A percentile compares a stretch with the other conserved stretches of the same genome.
Evolutionary conservation across 2,888 invertebrate species (phyloP).

Genomic region (Parascotia fuliginaria): DNA sequence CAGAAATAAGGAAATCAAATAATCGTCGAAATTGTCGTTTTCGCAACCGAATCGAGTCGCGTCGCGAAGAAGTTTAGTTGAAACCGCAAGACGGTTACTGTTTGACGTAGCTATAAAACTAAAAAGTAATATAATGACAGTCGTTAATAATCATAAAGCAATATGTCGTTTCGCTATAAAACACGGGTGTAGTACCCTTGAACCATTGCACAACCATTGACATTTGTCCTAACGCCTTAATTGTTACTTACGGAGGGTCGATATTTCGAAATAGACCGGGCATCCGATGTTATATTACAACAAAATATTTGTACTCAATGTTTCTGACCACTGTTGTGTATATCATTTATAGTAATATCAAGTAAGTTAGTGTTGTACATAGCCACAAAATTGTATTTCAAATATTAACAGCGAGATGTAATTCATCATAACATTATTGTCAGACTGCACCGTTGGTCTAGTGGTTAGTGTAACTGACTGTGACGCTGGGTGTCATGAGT

Average conservation of each 20-base stretch:
- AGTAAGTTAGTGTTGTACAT: no score
- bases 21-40: conserved; percentile 42
- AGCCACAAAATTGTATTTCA: no score
- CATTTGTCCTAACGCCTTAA: conserved; percentile 63
- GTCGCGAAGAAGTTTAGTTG: no score
- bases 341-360: no score
- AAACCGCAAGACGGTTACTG: conserved; percentile 45
- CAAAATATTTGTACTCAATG: no score
- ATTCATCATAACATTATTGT: no score
- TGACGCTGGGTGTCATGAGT: no score
- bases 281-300: conserved; percentile 43
- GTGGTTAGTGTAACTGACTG: no score
- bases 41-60: no score
- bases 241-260: conserved; percentile 45
- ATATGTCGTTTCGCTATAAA: conserved; percentile 53
- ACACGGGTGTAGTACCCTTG: conserved; percentile 66
- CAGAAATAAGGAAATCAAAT: conserved; percentile 51
- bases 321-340: no score
- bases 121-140: conserved; percentile 48
- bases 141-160: conserved; percentile 53
- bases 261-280: conserved; percentile 55
- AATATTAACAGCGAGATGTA: no score
- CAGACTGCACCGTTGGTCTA: no score
- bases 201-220: conserved; percentile 71
- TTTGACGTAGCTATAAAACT: conserved; percentile 21